These are phyloP conservation scores for Phyto melanocephala DNA, from an alignment of 2,888 invertebrate genomes.

Conservation along the genomic window DNA sequence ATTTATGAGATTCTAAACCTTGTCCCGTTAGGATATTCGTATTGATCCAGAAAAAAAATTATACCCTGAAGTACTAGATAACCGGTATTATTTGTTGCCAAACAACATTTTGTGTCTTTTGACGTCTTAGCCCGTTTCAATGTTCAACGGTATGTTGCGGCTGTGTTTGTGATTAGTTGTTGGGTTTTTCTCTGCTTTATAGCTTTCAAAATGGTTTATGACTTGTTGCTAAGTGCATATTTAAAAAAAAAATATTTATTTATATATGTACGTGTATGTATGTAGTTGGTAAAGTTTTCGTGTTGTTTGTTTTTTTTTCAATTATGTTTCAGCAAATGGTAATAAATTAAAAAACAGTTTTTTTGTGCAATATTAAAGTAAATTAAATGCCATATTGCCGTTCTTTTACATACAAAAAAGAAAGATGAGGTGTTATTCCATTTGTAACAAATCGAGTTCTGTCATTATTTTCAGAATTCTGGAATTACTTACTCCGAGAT, in stretches of 20 bases:
- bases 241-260: no score
- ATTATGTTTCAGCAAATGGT: conserved; percentile 8
- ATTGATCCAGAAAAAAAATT: no score
- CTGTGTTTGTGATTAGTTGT: conserved; percentile 8
- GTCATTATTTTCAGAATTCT: no score
- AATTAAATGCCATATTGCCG: conserved; percentile 49
- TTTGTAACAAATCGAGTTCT: no score
- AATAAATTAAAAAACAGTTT: conserved; percentile 38
- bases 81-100: no score
- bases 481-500: no score
- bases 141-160: background rate
- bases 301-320: background rate
- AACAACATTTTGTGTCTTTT: background rate
- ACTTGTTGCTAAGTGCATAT: conserved; percentile 56
- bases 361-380: background rate
- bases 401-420: conserved; percentile 22
- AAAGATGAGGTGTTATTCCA: no score
- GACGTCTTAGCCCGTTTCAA: conserved; percentile 10
- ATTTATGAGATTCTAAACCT: no score
- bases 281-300: conserved; percentile 13
- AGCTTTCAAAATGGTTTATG: background rate
- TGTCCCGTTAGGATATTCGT: no score
- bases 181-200: background rate
- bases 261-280: background rate
- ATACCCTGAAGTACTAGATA: no score